Conservation (phyloP, 2,113 vertebrate genomes). For the Percina caprodes region DNA sequence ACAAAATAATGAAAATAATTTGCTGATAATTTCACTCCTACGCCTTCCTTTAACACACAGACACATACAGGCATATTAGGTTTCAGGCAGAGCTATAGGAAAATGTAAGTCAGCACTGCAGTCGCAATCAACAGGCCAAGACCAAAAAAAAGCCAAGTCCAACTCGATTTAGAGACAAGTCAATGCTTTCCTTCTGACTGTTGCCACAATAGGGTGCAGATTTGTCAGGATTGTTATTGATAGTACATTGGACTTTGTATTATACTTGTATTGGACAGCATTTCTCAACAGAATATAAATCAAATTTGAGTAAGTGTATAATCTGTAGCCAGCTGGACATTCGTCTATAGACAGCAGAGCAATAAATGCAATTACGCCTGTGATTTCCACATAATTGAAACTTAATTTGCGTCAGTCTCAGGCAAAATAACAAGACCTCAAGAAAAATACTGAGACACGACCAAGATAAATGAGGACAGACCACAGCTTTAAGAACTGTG, state of each 20-base stretch:
- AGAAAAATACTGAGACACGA: conserved; percentile 57
- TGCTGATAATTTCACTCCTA: conserved; percentile 20
- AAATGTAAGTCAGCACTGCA: conserved; percentile 41
- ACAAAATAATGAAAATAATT: conserved; percentile 35
- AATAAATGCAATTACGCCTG: conserved; percentile 48
- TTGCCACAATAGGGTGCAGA: conserved; percentile 35
- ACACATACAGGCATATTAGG: neutral
- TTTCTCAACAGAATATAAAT: conserved; percentile 49
- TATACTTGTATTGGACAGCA: conserved; percentile 46
- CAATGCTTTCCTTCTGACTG: conserved; percentile 12
- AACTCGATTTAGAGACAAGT: conserved; percentile 18
- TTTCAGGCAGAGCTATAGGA: conserved; percentile 26
- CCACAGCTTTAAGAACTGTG: conserved; percentile 30
- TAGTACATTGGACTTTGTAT: conserved; percentile 22
- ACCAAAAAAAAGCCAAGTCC: conserved; percentile 23
- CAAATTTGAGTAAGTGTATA: conserved; percentile 23
- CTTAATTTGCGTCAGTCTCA: conserved; percentile 60
- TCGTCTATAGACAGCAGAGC: conserved; percentile 51
- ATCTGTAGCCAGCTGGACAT: conserved; percentile 57
- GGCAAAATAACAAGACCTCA: conserved; percentile 61
- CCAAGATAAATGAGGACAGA: conserved; percentile 62
- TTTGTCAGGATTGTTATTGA: conserved; percentile 50
- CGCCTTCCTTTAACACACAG: conserved; percentile 7
- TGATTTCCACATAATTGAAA: conserved; percentile 67
- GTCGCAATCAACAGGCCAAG: conserved; percentile 21